Evolutionary conservation across 2,888 invertebrate species (phyloP).

Genomic region (Eupithecia abbreviata): DNA sequence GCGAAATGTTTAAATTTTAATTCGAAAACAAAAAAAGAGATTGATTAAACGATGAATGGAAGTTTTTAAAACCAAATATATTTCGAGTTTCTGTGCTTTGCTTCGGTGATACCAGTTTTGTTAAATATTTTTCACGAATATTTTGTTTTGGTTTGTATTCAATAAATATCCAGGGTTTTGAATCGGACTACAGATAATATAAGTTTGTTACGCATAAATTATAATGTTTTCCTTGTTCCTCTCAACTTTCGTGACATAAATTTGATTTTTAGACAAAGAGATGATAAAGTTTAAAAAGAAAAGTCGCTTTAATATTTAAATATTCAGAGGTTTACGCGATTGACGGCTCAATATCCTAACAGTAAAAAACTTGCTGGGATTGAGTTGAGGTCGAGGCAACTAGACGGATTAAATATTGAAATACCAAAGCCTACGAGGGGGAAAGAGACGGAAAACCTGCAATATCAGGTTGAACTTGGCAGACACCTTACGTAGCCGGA

Average conservation of each 20-base stretch:
- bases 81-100: no score
- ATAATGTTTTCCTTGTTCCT: neutral
- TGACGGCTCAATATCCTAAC: constrained; percentile 38
- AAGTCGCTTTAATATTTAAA: constrained; percentile 16
- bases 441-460: constrained; percentile 51
- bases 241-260: constrained; percentile 15
- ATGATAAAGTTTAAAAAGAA: constrained; percentile 28
- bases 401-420: constrained; percentile 66
- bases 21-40: no score
- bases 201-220: neutral
- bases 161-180: no score
- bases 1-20: no score
- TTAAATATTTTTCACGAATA: no score
- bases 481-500: constrained; percentile 54
- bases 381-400: constrained; percentile 47
- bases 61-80: no score
- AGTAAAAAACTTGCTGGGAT: constrained; percentile 47
- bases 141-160: no score
- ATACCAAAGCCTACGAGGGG: constrained; percentile 47
- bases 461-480: constrained; percentile 64
- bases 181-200: neutral
- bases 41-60: no score
- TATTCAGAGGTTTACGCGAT: constrained; percentile 26
- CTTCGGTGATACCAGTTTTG: no score
- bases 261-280: neutral